These are phyloP conservation scores for Embidobia sp. DNA, from an alignment of 2,888 invertebrate species.

Conservation along the genomic window DNA sequence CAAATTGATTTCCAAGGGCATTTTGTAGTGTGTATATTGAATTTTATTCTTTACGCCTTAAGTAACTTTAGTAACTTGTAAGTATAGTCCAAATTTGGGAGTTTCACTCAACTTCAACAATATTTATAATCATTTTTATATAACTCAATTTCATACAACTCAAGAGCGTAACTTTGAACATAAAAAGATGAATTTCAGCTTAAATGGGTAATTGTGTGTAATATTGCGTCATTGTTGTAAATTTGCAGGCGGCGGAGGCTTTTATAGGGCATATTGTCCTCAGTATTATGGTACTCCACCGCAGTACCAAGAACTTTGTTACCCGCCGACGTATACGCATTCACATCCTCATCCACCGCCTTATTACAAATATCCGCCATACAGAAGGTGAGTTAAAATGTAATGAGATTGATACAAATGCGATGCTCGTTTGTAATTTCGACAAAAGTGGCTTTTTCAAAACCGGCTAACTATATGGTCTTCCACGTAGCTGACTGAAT, in stretches of 20 bases:
- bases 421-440: slow-evolving; percentile 20
- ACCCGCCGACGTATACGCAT: slow-evolving; percentile 81
- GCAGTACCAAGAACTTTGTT: slow-evolving; percentile 82
- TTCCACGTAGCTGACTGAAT: too few species aligned
- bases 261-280: slow-evolving; percentile 81
- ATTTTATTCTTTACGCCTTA: too few species aligned
- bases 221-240: slow-evolving; percentile 59
- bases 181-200: too few species aligned
- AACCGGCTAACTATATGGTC: too few species aligned
- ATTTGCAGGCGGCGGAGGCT: slow-evolving; percentile 77
- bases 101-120: too few species aligned
- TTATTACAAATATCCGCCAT: slow-evolving; percentile 80
- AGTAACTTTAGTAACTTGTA: too few species aligned
- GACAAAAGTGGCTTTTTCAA: slow-evolving; percentile 18
- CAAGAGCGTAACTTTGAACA: too few species aligned
- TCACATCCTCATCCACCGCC: slow-evolving; percentile 80
- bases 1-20: too few species aligned
- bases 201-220: slow-evolving; percentile 55
- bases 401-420: slow-evolving; percentile 39
- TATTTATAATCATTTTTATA: too few species aligned
- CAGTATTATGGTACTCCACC: slow-evolving; percentile 83
- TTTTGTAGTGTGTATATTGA: too few species aligned
- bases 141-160: too few species aligned
- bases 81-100: too few species aligned
- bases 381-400: slow-evolving; percentile 76